Evolutionary conservation across 2,888 invertebrate genomes (phyloP), one percentile per base, ranked within the genome.

Genomic region (Drosophila nr. perissopoda): DNA sequence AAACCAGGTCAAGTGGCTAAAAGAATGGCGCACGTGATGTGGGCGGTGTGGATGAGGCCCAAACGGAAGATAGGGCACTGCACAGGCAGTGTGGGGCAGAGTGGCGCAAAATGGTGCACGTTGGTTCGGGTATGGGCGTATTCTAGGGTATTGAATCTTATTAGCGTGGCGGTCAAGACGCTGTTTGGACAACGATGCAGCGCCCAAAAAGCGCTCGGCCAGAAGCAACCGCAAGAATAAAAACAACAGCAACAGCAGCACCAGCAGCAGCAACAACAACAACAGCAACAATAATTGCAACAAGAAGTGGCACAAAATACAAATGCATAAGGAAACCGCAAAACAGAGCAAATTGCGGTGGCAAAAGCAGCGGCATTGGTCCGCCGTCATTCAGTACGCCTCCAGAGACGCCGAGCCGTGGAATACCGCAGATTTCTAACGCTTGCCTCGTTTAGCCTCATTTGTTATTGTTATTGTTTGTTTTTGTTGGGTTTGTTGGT

Each of bases 1-100:
- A 81, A 85, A 89, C 79, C 89, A 87, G 85, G 85, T 79, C 89
- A 89, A 85, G 87, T 85, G 82, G 82, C 68, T 48, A 51, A 52
- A 54, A 73, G 52, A 72, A 79, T 57, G 59, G 67, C 16, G 71
- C 76, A 73, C 76, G 70, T 81, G 72, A 82, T 79, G 75, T 57
- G 70, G 40, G 33, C 36, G 31, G 13, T 3, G 38, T n/a, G 40
- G 21, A 25, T 1, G 36, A 29, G 29, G 40, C 13, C 4, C 36
- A 40, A 52, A 16, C 6, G 27, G 18, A 1, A 31, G 38, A 27
- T 27, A 5, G 33, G 33, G 33, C 33, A 11, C 33, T 33, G 18
- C 4, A 18, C 11, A 11, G 33, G 8, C 38, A 13, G 27, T 2
- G 10, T 1, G n/a, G 52, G 38, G 46, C 46, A 40, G 31, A 61